Conservation (phyloP, 2,888 invertebrate species). For the Nycteola revayana region DNA sequence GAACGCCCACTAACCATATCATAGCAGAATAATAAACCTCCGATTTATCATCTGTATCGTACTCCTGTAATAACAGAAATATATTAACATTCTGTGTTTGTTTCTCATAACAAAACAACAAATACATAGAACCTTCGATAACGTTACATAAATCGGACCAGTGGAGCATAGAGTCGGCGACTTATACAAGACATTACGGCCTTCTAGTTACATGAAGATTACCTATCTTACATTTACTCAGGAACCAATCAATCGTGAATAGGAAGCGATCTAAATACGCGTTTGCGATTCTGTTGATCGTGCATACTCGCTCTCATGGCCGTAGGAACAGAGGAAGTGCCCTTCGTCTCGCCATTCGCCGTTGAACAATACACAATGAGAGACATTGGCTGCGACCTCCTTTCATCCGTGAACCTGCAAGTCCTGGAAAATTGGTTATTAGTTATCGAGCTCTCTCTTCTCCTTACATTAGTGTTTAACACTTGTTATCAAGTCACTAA, state of each 20-base stretch:
- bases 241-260: slow-evolving; percentile 25
- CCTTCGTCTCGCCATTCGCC: slow-evolving; percentile 61
- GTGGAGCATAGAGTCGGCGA: slow-evolving; percentile 16
- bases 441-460: no score
- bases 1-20: no score
- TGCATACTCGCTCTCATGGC: slow-evolving; percentile 53
- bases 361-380: slow-evolving; percentile 70
- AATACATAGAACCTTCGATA: not conserved
- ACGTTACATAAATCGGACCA: slow-evolving; percentile 18
- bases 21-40: no score
- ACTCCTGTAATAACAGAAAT: no score
- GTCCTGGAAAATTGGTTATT: slow-evolving; percentile 20
- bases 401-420: slow-evolving; percentile 56
- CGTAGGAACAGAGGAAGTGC: slow-evolving; percentile 69
- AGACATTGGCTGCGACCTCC: slow-evolving; percentile 64
- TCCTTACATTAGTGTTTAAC: no score
- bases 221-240: slow-evolving; percentile 23
- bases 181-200: slow-evolving; percentile 29
- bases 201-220: slow-evolving; percentile 25
- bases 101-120: no score
- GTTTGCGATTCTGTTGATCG: slow-evolving; percentile 41
- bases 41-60: no score
- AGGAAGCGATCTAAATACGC: slow-evolving; percentile 36
- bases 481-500: not conserved
- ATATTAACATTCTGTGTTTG: no score